Percentiles rank a stretch among this genome's conserved stretches.
These are phyloP conservation scores for Coleophora deauratella DNA, from an alignment of 2,888 invertebrate species.

Conservation along the genomic window DNA sequence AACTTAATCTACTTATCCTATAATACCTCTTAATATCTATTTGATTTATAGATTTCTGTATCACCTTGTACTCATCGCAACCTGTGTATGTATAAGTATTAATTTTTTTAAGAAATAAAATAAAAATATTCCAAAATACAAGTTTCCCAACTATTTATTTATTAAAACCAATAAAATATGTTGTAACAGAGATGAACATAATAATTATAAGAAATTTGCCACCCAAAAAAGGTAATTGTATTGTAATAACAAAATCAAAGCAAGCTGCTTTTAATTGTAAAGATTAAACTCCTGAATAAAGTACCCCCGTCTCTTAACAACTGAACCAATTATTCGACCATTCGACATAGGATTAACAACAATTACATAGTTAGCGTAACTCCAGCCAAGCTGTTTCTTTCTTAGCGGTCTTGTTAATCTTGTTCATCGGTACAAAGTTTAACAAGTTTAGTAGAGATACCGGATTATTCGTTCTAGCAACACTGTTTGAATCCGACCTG, in stretches of 20 bases:
- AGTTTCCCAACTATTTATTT: no score
- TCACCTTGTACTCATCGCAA: conserved; percentile 10
- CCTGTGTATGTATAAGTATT: background rate
- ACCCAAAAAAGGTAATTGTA: no score
- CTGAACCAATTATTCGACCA: no score
- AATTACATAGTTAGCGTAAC: conserved; percentile 30
- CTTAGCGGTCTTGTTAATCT: conserved; percentile 23
- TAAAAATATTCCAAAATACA: no score
- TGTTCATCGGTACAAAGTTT: conserved; percentile 38
- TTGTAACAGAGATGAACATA: no score
- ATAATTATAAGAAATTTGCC: no score
- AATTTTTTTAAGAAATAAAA: background rate
- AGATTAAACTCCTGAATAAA: no score
- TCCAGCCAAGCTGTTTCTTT: conserved; percentile 33
- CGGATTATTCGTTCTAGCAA: background rate
- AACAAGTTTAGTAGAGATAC: conserved; percentile 30
- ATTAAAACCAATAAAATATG: no score
- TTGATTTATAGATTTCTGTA: conserved; percentile 29
- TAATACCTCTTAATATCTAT: conserved; percentile 19
- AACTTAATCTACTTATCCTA: conserved; percentile 18
- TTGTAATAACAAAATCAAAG: no score
- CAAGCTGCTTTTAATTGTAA: no score
- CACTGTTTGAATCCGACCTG: no score
- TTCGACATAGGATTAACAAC: conserved; percentile 24
- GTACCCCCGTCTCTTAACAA: no score